Percentiles rank a stretch among this genome's conserved stretches.
phyloP scores from a whole-genome alignment of 2,888 invertebrate species.

The Volucella inflata region DNA sequence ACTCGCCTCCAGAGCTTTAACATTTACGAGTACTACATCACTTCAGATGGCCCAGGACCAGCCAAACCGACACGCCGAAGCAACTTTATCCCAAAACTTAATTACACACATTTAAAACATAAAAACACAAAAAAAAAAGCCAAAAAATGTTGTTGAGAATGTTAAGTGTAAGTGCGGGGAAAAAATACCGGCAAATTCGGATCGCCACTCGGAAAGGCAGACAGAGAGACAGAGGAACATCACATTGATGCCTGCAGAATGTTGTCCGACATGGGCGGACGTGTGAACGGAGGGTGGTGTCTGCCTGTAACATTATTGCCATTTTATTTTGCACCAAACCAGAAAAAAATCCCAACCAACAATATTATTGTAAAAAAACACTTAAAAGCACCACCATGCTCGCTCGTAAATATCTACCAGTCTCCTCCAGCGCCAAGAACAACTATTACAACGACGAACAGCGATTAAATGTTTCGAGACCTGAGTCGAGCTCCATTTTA shows the following conservation, averaged over 20 bases:
- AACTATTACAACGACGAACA: too few relatives aligned
- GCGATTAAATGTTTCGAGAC: too few relatives aligned
- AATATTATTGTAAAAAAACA: constrained; percentile 19
- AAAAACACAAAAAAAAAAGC: constrained; percentile 4
- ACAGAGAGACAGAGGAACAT: too few relatives aligned
- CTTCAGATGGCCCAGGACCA: neutral
- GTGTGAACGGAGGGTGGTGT: constrained; percentile 45
- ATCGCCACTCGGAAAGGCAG: neutral
- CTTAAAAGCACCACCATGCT: constrained; percentile 39
- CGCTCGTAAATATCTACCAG: constrained; percentile 51
- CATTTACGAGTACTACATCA: constrained; percentile 5
- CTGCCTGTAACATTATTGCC: constrained; percentile 53
- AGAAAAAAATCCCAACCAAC: constrained; percentile 1
- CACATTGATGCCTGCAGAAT: constrained; percentile 50
- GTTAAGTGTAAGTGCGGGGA: neutral
- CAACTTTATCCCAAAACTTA: constrained; percentile 53
- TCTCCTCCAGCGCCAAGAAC: constrained; percentile 28
- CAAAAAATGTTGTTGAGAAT: neutral
- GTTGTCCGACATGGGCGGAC: constrained; percentile 62
- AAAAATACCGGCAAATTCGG: constrained; percentile 11
- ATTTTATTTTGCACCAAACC: constrained; percentile 24
- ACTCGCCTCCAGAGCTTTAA: constrained; percentile 12
- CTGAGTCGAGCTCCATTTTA: constrained; percentile 28
- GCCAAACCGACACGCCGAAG: too few relatives aligned
- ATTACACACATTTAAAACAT: constrained; percentile 61